phyloP scores from a whole-genome alignment of 1,140 invertebrate species.

The Lordiphosa clarofinis region DNA sequence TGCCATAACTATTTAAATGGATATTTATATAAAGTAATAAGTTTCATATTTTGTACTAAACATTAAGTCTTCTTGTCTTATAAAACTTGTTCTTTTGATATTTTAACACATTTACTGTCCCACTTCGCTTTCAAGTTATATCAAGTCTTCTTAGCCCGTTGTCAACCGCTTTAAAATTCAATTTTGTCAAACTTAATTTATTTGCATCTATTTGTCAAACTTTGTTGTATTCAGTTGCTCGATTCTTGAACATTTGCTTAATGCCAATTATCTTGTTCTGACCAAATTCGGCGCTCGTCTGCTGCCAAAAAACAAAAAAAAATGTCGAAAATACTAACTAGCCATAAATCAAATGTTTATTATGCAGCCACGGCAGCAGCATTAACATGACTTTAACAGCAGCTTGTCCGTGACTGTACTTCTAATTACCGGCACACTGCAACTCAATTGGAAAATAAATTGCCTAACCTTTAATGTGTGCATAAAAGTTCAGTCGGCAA shows the following conservation, averaged over 20 bases:
- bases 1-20: too few relatives aligned
- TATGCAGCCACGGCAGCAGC: slow-evolving; percentile 1
- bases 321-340: slow-evolving; percentile 11
- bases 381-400: slow-evolving; percentile 2
- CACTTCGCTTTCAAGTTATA: too few relatives aligned
- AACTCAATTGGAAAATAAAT: slow-evolving; percentile 8
- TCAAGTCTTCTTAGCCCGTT: slow-evolving; percentile 4
- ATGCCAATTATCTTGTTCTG: slow-evolving; percentile 48
- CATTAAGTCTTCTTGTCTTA: too few relatives aligned
- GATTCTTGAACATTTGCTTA: slow-evolving; percentile 13
- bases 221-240: slow-evolving; percentile 13
- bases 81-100: too few relatives aligned
- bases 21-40: too few relatives aligned
- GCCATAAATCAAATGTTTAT: slow-evolving; percentile 23
- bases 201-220: slow-evolving; percentile 44
- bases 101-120: too few relatives aligned
- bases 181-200: slow-evolving; percentile 28
- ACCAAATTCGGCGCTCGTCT: slow-evolving; percentile 20
- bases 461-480: slow-evolving; percentile 38
- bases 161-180: slow-evolving; percentile 13
- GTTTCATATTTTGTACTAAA: too few relatives aligned
- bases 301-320: slow-evolving; percentile 5
- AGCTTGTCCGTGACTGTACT: slow-evolving; percentile 11
- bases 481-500: slow-evolving; percentile 11
- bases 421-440: slow-evolving; percentile 4